Base-by-base conservation (phyloP, 2,797 vertebrate genomes). In the Pantherophis alleghaniensis region DNA sequence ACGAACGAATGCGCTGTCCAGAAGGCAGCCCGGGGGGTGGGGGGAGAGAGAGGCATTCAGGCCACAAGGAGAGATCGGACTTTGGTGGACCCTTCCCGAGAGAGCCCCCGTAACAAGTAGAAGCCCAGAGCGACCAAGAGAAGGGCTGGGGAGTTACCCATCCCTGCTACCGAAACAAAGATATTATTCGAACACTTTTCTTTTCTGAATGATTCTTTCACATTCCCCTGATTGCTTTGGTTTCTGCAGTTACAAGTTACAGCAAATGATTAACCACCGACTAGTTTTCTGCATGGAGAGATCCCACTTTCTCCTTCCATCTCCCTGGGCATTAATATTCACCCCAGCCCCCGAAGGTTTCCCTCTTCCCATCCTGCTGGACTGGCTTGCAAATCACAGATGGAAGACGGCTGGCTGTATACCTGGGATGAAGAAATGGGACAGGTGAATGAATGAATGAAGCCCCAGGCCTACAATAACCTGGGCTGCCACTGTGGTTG, bases 251-350 rank as follows among this genome's bases (percentile, higher is more conserved):
- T 96, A 95, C 79, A 90, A 92, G 87, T 92, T 74, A 94, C 88
- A 93, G 20, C 87, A 95, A 96, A 93, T 37, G n/a, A 95, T 95
- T 96, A 93, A 96, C 95, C 93, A 47, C 87, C 79, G 14, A 83
- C 93, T 74, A 16, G 60, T 92, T 94, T 61, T 91, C 95, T 90
- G 89, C 94, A 93, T 47, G 88, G 92, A 92, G 63, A 94, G 89
- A 94, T 89, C 89, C 92, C 63, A 12, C 63, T 92, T 0, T 0
- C 63, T 92, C 42, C 87, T 94, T 95, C 90, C 37, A 92, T 47
- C 20, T 56, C 16, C 11, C 24, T 87, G 89, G 89, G 89, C 16
- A 3, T 66, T 93, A 74, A 93, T 18, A 32, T 12, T 20, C 55
- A 61, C 90, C 94, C 92, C 5, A 94, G 93, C 37, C 87, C 57